Conservation (phyloP, 2,797 vertebrate genomes). For the Anguilla megastoma region DNA sequence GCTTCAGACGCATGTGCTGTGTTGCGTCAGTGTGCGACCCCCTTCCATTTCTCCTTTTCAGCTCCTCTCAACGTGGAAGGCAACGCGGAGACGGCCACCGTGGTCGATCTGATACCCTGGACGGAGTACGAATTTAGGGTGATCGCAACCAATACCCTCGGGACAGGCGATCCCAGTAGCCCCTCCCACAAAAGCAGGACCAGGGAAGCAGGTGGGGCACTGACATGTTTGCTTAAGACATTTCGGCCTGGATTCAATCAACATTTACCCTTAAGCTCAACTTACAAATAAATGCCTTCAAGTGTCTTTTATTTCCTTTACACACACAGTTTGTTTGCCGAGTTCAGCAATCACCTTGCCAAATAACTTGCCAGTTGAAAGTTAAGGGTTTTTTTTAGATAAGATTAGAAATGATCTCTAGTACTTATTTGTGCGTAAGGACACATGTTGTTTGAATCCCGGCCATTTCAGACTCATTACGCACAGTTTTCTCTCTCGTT, state of each 20-base stretch:
- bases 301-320: neutral
- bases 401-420: no score
- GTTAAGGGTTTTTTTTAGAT: no score
- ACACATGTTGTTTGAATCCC: neutral
- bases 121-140: slow-evolving; percentile 96
- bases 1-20: neutral
- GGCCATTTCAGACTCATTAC: neutral
- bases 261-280: slow-evolving; percentile 4
- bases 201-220: slow-evolving; percentile 83
- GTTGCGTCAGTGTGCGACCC: neutral
- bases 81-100: slow-evolving; percentile 79
- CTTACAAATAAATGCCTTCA: neutral
- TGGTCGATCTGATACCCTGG: slow-evolving; percentile 90
- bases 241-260: neutral
- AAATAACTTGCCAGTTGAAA: no score
- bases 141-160: slow-evolving; percentile 87
- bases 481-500: neutral
- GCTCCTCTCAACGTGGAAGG: slow-evolving; percentile 86
- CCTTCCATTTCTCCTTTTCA: slow-evolving; percentile 54
- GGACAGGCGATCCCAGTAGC: slow-evolving; percentile 88
- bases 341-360: neutral
- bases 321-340: neutral
- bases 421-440: neutral
- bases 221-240: neutral
- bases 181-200: slow-evolving; percentile 91